Evolutionary conservation across 1,140 invertebrate species (phyloP).

Genomic region (Lepidurus couesii): DNA sequence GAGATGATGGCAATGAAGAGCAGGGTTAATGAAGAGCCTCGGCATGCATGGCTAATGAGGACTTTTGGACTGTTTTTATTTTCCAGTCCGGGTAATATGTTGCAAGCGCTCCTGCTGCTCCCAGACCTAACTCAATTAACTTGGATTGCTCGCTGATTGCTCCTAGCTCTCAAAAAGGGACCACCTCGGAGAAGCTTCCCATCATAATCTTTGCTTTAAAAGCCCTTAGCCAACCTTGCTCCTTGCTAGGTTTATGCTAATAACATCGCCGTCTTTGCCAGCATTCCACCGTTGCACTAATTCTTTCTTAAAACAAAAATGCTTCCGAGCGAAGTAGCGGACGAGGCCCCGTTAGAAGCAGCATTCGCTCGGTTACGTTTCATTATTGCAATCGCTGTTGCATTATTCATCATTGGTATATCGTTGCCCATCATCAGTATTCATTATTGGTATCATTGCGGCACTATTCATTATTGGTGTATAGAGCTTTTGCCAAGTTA

Average conservation of each 20-base stretch:
- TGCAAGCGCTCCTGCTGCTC: slow-evolving; percentile 15
- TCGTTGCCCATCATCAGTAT: too few species aligned
- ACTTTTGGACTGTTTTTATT: neutral
- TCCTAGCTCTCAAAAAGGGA: neutral
- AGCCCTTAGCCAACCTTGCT: neutral
- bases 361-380: too few species aligned
- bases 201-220: neutral
- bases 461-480: too few species aligned
- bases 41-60: slow-evolving; percentile 9
- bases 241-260: neutral
- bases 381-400: too few species aligned
- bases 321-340: too few species aligned
- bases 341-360: too few species aligned
- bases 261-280: neutral
- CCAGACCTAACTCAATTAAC: slow-evolving; percentile 18
- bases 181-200: neutral
- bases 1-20: slow-evolving; percentile 4
- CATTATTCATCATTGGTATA: too few species aligned
- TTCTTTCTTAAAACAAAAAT: too few species aligned
- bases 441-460: too few species aligned
- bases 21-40: neutral
- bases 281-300: too few species aligned
- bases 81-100: neutral
- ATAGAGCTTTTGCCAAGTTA: too few species aligned
- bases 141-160: neutral